A percentile compares a stretch with the other conserved stretches of the same genome.
These are phyloP conservation scores for Cydia pomonella DNA, from an alignment of 1,140 invertebrate genomes.

Conservation along the genomic window DNA sequence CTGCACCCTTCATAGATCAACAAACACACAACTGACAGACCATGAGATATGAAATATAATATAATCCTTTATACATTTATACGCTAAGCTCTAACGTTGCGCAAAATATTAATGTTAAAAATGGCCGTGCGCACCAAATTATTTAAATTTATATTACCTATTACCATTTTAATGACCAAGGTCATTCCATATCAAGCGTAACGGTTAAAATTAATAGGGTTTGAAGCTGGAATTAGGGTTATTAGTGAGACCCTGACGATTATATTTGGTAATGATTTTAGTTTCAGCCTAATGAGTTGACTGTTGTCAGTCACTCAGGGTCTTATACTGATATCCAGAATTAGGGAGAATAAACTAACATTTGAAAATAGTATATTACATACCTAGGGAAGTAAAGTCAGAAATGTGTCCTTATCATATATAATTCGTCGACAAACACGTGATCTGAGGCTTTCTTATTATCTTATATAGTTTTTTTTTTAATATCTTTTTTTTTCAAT, in stretches of 20 bases:
- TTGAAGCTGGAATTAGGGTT: constrained; percentile 19
- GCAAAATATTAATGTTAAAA: background rate
- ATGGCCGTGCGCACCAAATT: background rate
- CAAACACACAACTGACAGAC: no score
- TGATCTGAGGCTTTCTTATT: no score
- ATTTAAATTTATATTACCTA: constrained; percentile 27
- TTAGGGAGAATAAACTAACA: no score
- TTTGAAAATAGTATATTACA: no score
- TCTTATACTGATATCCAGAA: no score
- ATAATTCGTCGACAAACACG: no score
- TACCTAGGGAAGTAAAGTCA: no score
- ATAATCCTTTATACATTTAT: background rate
- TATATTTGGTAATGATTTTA: background rate
- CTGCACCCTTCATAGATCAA: no score
- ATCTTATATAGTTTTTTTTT: no score
- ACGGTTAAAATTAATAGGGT: constrained; percentile 20
- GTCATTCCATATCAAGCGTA: constrained; percentile 3
- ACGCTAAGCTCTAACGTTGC: background rate
- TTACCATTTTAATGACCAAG: constrained; percentile 26
- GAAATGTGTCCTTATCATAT: no score
- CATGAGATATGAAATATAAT: no score
- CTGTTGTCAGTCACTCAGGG: background rate
- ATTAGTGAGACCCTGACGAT: background rate
- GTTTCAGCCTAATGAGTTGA: background rate
- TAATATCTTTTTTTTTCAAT: no score